A percentile compares a stretch with the other conserved stretches of the same genome.
Evolutionary conservation across 2,888 invertebrate species (phyloP).

Genomic region (Ommatoiulus sabulosus): DNA sequence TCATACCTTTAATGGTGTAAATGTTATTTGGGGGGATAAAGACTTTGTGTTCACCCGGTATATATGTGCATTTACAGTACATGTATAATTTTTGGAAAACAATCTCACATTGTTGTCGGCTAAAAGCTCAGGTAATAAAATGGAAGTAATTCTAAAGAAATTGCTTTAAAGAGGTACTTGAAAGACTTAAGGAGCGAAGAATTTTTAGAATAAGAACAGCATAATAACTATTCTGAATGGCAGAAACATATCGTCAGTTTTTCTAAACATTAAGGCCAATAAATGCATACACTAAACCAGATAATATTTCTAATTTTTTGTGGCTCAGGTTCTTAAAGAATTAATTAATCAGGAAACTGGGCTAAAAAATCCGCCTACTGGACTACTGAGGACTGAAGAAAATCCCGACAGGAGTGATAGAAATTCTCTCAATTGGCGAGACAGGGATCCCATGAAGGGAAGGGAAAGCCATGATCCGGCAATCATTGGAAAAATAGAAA

Average conservation of each 20-base stretch:
- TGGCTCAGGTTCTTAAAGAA: slow-evolving; percentile 66
- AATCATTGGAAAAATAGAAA: slow-evolving; percentile 38
- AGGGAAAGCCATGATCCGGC: slow-evolving; percentile 61
- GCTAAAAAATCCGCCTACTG: slow-evolving; percentile 59
- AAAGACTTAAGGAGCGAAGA: too few species aligned
- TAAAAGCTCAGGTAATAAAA: too few species aligned
- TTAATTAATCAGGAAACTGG: slow-evolving; percentile 65
- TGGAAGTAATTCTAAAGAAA: too few species aligned
- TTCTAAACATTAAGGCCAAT: neutral
- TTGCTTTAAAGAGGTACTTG: too few species aligned
- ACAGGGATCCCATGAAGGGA: slow-evolving; percentile 61
- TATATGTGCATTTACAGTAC: too few species aligned
- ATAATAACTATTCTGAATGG: too few species aligned
- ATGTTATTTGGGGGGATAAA: too few species aligned
- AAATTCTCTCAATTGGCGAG: slow-evolving; percentile 37
- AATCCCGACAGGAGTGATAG: slow-evolving; percentile 9
- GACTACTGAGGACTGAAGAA: slow-evolving; percentile 60
- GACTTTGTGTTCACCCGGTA: too few species aligned
- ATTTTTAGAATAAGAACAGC: too few species aligned
- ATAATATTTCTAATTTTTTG: neutral
- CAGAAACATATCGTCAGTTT: neutral
- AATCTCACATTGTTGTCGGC: too few species aligned
- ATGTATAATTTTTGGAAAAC: too few species aligned
- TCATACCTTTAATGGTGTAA: too few species aligned
- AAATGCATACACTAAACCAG: neutral